Percentiles rank a stretch among this genome's conserved stretches.
Evolutionary conservation across 2,888 invertebrate genomes (phyloP).

Genomic region (Eugnorisma glareosa): DNA sequence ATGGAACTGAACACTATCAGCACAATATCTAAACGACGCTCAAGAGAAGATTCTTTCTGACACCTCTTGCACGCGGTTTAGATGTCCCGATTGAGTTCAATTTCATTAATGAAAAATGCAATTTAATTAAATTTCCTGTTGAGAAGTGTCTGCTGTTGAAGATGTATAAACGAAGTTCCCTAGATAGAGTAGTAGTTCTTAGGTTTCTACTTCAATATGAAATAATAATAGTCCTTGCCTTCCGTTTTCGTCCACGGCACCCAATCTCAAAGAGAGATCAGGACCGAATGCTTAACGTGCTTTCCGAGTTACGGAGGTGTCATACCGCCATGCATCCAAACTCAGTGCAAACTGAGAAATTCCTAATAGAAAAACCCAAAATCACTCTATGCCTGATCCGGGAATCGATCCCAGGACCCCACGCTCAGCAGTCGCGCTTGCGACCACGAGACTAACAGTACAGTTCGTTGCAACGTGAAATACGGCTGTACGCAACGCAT

Average conservation of each 20-base stretch:
- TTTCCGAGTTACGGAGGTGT: background rate
- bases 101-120: background rate
- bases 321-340: too few species aligned
- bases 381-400: background rate
- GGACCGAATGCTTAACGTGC: too few species aligned
- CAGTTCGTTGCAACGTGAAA: background rate
- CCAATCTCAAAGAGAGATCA: too few species aligned
- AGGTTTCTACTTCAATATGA: background rate
- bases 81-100: background rate
- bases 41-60: background rate
- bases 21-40: background rate
- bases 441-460: accelerated
- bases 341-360: too few species aligned
- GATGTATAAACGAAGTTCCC: too few species aligned
- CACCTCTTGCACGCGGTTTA: background rate
- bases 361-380: background rate
- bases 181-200: too few species aligned
- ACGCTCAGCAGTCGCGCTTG: background rate
- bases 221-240: too few species aligned
- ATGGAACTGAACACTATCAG: background rate
- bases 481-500: background rate
- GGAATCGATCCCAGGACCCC: background rate
- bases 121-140: too few species aligned
- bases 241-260: too few species aligned
- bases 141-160: too few species aligned